Percentiles rank a stretch among this genome's conserved stretches.
These are phyloP conservation scores for Orthosia gothica DNA, from an alignment of 2,888 invertebrate genomes.

Conservation along the genomic window DNA sequence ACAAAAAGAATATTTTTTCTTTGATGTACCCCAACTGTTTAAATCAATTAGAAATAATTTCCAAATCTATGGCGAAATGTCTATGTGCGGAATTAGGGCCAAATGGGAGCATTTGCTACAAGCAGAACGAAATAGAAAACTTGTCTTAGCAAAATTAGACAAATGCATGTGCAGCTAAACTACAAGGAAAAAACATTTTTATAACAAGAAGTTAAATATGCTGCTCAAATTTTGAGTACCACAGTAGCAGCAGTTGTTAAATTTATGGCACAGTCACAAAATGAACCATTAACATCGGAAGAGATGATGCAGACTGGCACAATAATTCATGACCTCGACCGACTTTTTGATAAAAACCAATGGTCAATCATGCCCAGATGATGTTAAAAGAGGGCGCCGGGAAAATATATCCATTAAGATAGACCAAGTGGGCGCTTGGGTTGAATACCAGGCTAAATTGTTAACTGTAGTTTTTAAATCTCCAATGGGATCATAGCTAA, in stretches of 20 bases:
- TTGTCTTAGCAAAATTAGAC: conserved; percentile 48
- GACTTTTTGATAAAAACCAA: conserved; percentile 58
- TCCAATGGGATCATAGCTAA: background rate
- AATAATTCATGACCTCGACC: conserved; percentile 42
- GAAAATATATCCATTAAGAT: conserved; percentile 30
- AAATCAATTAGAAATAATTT: conserved; percentile 48
- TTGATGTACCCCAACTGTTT: conserved; percentile 51
- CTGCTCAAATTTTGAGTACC: conserved; percentile 59
- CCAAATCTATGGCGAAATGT: conserved; percentile 22
- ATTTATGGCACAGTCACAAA: conserved; percentile 15
- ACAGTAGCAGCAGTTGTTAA: conserved; percentile 57
- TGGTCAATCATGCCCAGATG: background rate
- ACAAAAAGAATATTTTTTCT: conserved; percentile 18
- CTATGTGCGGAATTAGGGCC: conserved; percentile 27
- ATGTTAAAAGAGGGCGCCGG: conserved; percentile 42
- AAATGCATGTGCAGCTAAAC: conserved; percentile 36
- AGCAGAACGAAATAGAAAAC: no score
- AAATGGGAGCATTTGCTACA: no score
- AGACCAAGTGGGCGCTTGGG: conserved; percentile 4
- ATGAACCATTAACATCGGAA: background rate
- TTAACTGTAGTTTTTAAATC: background rate
- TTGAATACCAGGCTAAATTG: conserved; percentile 10
- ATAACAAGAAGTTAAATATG: conserved; percentile 61
- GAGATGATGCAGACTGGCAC: conserved; percentile 21
- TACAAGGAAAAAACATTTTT: conserved; percentile 53